Evolutionary conservation across 2,888 invertebrate species (phyloP).

Genomic region (Perizoma flavofasciatum): DNA sequence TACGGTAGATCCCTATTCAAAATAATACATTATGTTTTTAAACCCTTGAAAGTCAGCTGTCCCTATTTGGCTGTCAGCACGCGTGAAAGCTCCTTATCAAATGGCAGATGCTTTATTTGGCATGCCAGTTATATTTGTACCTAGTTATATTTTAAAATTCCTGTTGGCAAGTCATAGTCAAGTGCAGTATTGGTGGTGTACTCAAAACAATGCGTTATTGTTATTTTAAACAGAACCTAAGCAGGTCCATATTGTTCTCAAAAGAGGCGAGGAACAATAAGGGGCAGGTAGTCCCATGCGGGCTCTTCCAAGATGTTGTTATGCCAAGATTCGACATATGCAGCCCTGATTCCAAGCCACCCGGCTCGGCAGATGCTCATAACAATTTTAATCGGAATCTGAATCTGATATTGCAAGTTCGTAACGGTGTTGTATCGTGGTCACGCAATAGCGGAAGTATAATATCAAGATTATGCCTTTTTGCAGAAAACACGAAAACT

Average conservation of each 20-base stretch:
- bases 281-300: constrained; percentile 75
- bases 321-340: constrained; percentile 59
- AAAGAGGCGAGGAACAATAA: constrained; percentile 61
- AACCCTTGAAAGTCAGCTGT: too few species aligned
- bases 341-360: constrained; percentile 58
- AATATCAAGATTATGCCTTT: constrained; percentile 36
- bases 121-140: constrained; percentile 15
- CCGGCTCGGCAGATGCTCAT: constrained; percentile 64
- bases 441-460: constrained; percentile 37
- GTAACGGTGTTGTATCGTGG: constrained; percentile 23
- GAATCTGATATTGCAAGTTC: constrained; percentile 42
- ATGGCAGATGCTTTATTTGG: constrained; percentile 41
- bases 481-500: constrained; percentile 46
- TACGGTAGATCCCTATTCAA: too few species aligned
- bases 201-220: constrained; percentile 64
- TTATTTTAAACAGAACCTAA: constrained; percentile 68
- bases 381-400: constrained; percentile 17
- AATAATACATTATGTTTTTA: too few species aligned
- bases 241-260: constrained; percentile 65
- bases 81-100: constrained; percentile 23
- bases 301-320: constrained; percentile 57
- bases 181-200: constrained; percentile 56
- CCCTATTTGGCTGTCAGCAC: too few species aligned
- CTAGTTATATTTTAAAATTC: constrained; percentile 42
- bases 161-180: constrained; percentile 49